These are phyloP conservation scores for Argopecten irradians DNA, from an alignment of 1,140 invertebrate species.

Conservation along the genomic window DNA sequence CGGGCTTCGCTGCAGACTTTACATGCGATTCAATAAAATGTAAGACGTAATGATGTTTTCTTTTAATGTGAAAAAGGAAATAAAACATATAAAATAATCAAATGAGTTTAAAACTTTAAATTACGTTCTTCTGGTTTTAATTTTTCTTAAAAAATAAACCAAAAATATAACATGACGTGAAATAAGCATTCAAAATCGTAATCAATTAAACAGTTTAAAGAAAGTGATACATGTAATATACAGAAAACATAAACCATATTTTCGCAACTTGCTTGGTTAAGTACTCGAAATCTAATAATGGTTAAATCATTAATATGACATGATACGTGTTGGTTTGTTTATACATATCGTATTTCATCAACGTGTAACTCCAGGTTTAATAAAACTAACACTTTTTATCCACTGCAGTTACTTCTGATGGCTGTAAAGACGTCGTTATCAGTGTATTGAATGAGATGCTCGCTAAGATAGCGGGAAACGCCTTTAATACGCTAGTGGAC, in stretches of 20 bases:
- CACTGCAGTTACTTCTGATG: constrained; percentile 3
- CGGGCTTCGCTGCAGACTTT: constrained; percentile 29
- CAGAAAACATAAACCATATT: too few species aligned
- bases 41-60: not conserved
- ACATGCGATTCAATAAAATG: constrained; percentile 27
- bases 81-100: not conserved
- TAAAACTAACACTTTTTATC: too few species aligned
- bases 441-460: constrained; percentile 19
- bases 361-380: too few species aligned
- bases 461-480: not conserved
- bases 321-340: too few species aligned
- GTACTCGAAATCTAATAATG: too few species aligned
- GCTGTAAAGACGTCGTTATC: not conserved
- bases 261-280: too few species aligned
- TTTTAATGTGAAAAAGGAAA: not conserved
- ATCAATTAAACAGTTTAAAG: too few species aligned
- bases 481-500: constrained; percentile 26
- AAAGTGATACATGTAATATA: too few species aligned
- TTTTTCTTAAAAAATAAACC: not conserved
- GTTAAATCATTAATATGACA: too few species aligned
- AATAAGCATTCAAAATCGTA: too few species aligned
- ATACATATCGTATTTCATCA: too few species aligned
- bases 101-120: not conserved
- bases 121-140: not conserved
- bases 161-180: too few species aligned